Percentiles rank a stretch among this genome's conserved stretches.
Evolutionary conservation across 1,140 invertebrate genomes (phyloP).

Genomic region (Pseudomyrmex gracilis): DNA sequence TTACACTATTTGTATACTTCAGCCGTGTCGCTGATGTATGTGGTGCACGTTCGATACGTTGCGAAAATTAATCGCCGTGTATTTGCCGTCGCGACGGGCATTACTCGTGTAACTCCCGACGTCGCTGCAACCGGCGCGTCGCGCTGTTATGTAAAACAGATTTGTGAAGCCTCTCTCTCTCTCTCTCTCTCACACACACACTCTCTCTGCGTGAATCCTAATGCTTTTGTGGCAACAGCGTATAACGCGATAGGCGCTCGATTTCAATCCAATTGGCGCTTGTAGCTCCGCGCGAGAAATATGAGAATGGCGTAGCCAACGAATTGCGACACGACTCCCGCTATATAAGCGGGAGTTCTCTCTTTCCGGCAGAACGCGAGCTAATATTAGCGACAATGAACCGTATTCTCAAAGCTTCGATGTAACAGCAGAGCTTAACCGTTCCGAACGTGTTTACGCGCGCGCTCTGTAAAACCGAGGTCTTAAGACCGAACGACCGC

Average conservation of each 20-base stretch:
- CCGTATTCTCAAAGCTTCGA: neutral
- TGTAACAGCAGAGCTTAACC: neutral
- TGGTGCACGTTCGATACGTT: slow-evolving; percentile 33
- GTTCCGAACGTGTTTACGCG: neutral
- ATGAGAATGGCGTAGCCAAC: neutral
- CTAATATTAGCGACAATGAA: slow-evolving; percentile 29
- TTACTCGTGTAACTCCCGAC: slow-evolving; percentile 14
- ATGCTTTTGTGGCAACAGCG: slow-evolving; percentile 14
- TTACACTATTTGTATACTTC: slow-evolving; percentile 36
- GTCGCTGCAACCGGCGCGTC: slow-evolving; percentile 7
- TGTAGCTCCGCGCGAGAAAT: slow-evolving; percentile 1
- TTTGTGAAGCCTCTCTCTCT: neutral
- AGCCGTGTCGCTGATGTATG: slow-evolving; percentile 22
- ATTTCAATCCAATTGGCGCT: slow-evolving; percentile 50
- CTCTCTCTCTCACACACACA: too few relatives aligned
- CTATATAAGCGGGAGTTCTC: neutral
- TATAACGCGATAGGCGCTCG: neutral
- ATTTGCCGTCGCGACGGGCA: neutral
- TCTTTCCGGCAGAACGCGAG: neutral
- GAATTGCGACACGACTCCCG: slow-evolving; percentile 6
- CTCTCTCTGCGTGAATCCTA: neutral
- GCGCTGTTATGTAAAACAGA: slow-evolving; percentile 40
- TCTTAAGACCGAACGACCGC: slow-evolving; percentile 7
- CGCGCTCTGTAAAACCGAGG: neutral
- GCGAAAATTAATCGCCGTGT: slow-evolving; percentile 43